Evolutionary conservation across 2,888 invertebrate genomes (phyloP).

Genomic region (Blomia tropicalis): DNA sequence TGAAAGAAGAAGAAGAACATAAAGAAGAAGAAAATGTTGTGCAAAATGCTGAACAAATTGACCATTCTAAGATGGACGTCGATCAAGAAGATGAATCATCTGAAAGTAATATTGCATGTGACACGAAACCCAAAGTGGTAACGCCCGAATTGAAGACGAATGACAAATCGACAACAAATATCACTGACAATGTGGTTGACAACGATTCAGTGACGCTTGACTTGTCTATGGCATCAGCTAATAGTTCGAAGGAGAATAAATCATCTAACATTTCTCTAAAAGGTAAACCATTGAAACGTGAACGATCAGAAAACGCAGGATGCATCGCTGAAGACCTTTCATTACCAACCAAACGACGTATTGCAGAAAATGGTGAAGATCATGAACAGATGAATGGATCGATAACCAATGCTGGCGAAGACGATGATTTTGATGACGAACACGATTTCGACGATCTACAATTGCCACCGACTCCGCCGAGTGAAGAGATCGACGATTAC

Average conservation of each 20-base stretch:
- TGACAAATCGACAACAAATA: neutral
- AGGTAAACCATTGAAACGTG: neutral
- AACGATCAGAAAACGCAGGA: neutral
- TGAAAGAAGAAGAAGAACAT: neutral
- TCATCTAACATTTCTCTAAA: neutral
- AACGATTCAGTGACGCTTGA: neutral
- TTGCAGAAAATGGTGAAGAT: neutral
- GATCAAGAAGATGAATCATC: neutral
- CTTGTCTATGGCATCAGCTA: neutral
- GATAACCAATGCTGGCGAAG: neutral
- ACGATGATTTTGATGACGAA: neutral
- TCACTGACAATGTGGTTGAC: neutral
- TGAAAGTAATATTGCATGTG: neutral
- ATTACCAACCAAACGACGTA: neutral
- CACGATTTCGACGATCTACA: slow-evolving; percentile 19
- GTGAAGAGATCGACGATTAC: neutral
- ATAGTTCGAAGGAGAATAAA: neutral
- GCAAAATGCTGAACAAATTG: neutral
- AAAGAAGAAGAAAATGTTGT: neutral
- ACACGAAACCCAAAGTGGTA: too few relatives aligned
- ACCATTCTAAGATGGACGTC: neutral
- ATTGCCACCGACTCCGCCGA: slow-evolving; percentile 25
- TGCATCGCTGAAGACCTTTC: slow-evolving; percentile 3
- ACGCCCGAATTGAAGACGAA: neutral
- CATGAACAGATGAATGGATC: neutral